Evolutionary conservation across 2,888 invertebrate species (phyloP).

Genomic region (Ypsolopha scabrella): DNA sequence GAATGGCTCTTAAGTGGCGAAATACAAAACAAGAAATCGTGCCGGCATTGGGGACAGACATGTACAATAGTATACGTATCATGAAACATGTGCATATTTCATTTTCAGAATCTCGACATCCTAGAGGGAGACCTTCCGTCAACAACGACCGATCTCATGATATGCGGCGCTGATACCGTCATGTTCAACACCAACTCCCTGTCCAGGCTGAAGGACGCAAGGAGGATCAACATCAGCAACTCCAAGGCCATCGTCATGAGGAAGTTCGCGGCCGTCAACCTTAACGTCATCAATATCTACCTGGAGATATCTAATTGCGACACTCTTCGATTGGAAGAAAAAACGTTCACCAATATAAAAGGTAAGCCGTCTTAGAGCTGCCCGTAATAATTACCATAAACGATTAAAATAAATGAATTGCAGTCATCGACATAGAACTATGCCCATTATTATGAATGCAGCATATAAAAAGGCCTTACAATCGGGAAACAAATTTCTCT

Average conservation of each 20-base stretch:
- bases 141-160: constrained; percentile 68
- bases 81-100: not conserved
- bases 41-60: too few relatives aligned
- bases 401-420: too few relatives aligned
- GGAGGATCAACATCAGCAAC: constrained; percentile 58
- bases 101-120: constrained; percentile 59
- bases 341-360: constrained; percentile 73
- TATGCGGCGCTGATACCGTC: constrained; percentile 67
- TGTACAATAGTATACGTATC: too few relatives aligned
- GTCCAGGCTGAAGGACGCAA: constrained; percentile 62
- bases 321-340: constrained; percentile 71
- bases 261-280: constrained; percentile 70
- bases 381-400: too few relatives aligned
- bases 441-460: too few relatives aligned
- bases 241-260: constrained; percentile 66
- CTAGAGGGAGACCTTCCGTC: constrained; percentile 66
- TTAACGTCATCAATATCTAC: constrained; percentile 70
- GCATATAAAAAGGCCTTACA: too few relatives aligned
- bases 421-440: too few relatives aligned
- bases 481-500: too few relatives aligned
- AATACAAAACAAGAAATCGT: too few relatives aligned
- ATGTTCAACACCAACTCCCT: constrained; percentile 69
- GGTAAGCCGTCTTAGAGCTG: constrained; percentile 28
- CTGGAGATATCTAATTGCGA: constrained; percentile 73
- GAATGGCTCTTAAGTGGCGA: too few relatives aligned